Conservation (phyloP, 2,797 vertebrate species). For the Champsocephalus gunnari region DNA sequence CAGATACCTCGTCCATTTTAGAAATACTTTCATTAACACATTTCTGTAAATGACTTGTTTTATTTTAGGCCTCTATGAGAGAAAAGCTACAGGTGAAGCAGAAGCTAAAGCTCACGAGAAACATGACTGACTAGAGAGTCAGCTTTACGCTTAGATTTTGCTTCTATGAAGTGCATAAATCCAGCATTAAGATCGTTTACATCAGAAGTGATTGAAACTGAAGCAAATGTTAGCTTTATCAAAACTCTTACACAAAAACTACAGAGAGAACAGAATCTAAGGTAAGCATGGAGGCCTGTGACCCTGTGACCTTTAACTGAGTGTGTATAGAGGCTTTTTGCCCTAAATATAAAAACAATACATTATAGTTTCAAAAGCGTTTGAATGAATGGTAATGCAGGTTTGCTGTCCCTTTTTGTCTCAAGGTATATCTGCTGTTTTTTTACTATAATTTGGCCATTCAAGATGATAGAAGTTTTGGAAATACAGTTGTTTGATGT, state of each 20-base stretch:
- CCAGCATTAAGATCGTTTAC: not conserved
- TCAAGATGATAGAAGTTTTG: not conserved
- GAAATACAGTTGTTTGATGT: not conserved
- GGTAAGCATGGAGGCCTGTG: constrained; percentile 27
- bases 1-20: not conserved
- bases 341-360: too few relatives aligned
- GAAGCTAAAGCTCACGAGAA: constrained; percentile 48
- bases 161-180: not conserved
- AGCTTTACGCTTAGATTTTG: constrained; percentile 15
- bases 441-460: not conserved
- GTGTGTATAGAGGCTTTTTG: not conserved
- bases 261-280: constrained; percentile 46
- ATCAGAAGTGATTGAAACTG: not conserved
- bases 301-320: constrained; percentile 46
- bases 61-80: not conserved
- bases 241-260: constrained; percentile 17
- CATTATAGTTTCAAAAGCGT: not conserved
- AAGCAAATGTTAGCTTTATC: constrained; percentile 17
- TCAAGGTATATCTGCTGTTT: not conserved
- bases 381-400: not conserved
- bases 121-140: constrained; percentile 26
- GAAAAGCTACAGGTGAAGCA: constrained; percentile 13
- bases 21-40: constrained; percentile 6
- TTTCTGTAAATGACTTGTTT: not conserved
- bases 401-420: not conserved